A percentile compares a stretch with the other conserved stretches of the same genome.
Evolutionary conservation across 2,888 invertebrate species (phyloP).

Genomic region (Torymus texanus): DNA sequence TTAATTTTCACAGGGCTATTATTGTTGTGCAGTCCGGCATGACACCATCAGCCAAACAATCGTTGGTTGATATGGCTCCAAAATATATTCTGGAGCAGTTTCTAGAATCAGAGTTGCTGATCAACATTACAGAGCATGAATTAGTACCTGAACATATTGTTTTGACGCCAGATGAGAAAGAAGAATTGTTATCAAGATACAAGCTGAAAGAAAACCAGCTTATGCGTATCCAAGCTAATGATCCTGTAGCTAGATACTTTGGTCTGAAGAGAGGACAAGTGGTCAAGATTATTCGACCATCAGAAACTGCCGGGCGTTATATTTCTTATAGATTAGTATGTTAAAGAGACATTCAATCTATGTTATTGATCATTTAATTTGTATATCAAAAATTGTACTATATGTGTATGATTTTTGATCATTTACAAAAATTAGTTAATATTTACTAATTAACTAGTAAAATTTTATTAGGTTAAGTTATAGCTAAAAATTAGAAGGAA

Average conservation of each 20-base stretch:
- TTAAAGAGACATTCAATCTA: slow-evolving; percentile 71
- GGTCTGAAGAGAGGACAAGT: slow-evolving; percentile 99
- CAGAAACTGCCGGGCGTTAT: slow-evolving; percentile 98
- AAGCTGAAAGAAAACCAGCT: slow-evolving; percentile 99
- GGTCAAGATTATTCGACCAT: slow-evolving; percentile 97
- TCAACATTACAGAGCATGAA: slow-evolving; percentile 98
- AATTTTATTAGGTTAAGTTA: too few relatives aligned
- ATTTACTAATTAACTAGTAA: neutral
- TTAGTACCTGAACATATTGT: slow-evolving; percentile 99
- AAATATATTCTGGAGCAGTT: slow-evolving; percentile 99
- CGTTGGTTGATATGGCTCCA: slow-evolving; percentile 98
- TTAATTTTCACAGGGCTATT: slow-evolving; percentile 83
- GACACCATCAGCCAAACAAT: slow-evolving; percentile 99
- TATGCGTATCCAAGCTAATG: slow-evolving; percentile 98
- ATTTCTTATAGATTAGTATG: slow-evolving; percentile 98
- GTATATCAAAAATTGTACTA: slow-evolving; percentile 9
- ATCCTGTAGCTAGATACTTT: slow-evolving; percentile 98
- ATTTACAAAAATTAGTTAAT: neutral
- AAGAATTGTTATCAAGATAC: slow-evolving; percentile 94
- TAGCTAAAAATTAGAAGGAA: too few relatives aligned
- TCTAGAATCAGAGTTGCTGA: slow-evolving; percentile 94
- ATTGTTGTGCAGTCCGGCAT: slow-evolving; percentile 99
- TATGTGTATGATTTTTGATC: slow-evolving; percentile 13
- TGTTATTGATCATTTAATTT: slow-evolving; percentile 6
- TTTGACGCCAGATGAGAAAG: slow-evolving; percentile 98